Evolutionary conservation across 2,113 vertebrate genomes (phyloP).

Genomic region (Sander lucioperca): DNA sequence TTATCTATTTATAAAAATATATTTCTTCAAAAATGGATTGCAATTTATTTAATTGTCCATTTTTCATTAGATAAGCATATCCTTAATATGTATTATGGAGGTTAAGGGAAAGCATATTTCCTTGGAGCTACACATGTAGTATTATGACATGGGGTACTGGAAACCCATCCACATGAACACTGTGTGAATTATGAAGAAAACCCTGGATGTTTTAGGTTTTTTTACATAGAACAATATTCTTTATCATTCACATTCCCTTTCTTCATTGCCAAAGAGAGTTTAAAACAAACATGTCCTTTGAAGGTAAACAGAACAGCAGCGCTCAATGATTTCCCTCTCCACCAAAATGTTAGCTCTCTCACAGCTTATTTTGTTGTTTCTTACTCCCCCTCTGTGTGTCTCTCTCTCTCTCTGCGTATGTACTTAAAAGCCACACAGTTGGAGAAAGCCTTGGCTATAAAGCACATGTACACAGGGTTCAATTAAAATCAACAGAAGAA

Average conservation of each 20-base stretch:
- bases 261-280: not conserved
- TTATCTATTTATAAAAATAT: not conserved
- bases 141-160: not conserved
- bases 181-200: not conserved
- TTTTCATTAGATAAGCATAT: not conserved
- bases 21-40: not conserved
- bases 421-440: not conserved
- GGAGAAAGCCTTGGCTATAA: not conserved
- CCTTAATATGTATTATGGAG: not conserved
- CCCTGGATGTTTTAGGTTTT: not conserved
- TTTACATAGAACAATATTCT: not conserved
- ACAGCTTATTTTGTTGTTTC: not conserved
- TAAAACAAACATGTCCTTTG: not conserved
- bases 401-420: not conserved
- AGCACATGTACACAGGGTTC: not conserved
- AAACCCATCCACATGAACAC: not conserved
- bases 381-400: not conserved
- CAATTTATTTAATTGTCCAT: not conserved
- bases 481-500: not conserved
- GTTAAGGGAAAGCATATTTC: not conserved
- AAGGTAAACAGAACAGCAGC: constrained; percentile 3
- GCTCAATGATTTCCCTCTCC: not conserved
- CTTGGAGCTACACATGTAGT: not conserved
- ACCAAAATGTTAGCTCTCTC: not conserved
- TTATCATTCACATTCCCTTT: not conserved